Evolutionary conservation across 2,113 vertebrate genomes (phyloP), one percentile per base, ranked within the genome.

Genomic region (Ciconia maguari): DNA sequence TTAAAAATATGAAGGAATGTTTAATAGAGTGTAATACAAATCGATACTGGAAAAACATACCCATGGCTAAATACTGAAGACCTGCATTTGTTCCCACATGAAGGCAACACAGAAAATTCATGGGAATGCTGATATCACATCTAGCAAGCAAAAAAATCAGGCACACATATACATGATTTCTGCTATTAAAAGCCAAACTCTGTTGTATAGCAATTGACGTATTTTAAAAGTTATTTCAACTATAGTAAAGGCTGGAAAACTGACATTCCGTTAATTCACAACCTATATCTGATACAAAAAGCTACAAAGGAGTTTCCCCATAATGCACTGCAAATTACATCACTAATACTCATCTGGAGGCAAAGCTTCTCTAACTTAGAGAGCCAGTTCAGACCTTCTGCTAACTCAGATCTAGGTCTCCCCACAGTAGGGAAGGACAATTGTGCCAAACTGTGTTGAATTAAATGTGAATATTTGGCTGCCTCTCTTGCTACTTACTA

Each of bases 391-490:
- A 89, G 77, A 93, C 26, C 70, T 96, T 95, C 68, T 34, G 26
- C 82, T 93, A 85, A 8, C 68, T 96, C 92, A 95, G 79, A 96
- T 68, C 60, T 92, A 68, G 41, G 24, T 89, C 64, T 95, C 72
- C 60, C 88, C 94, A 61, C 87, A 96, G 89, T 36, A 96, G 72
- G 62, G 61, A 95, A 86, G 42, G 26, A 57, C 57, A 88, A 57
- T 48, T 85, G 76, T 93, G 83, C 74, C 93, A 96, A 98, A 66
- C 7, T n/a, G 16, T 61, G 29, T 83, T 92, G 91, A 96, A 97
- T 95, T 94, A 97, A 97, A 94, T 96, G 91, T 51, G 46, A 77
- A 79, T 82, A 78, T 87, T 91, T 97, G 86, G 80, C 75, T 89
- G 71, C 20, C 49, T 68, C 54, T 97, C 57, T 71, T 80, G 51